These are phyloP conservation scores for Tubulanus polymorphus DNA, from an alignment of 2,888 invertebrate genomes.

Conservation along the genomic window DNA sequence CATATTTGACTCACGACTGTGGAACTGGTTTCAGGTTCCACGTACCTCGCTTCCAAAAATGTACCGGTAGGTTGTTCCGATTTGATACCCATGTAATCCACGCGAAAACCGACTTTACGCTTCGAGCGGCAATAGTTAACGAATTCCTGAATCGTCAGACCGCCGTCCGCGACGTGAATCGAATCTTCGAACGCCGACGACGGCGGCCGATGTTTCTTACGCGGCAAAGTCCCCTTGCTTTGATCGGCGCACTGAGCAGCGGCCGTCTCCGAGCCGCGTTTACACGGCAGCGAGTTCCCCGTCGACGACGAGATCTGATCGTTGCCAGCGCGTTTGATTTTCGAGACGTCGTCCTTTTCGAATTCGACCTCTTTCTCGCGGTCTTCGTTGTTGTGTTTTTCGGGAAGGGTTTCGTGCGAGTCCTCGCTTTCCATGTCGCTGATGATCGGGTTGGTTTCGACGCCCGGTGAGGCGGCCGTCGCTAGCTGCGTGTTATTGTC, in stretches of 20 bases:
- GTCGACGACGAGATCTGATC: neutral
- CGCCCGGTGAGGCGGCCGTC: conserved; percentile 1
- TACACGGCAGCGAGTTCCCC: conserved; percentile 10
- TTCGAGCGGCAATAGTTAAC: conserved; percentile 71
- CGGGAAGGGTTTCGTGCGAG: conserved; percentile 43
- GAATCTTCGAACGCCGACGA: conserved; percentile 33
- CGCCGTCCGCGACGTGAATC: conserved; percentile 42
- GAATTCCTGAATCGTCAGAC: conserved; percentile 68
- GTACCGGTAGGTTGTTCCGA: conserved; percentile 79
- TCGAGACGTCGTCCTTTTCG: conserved; percentile 27
- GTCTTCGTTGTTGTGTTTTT: conserved; percentile 66
- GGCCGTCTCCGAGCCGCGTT: conserved; percentile 10
- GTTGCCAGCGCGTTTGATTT: conserved; percentile 4
- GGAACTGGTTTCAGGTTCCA: no score
- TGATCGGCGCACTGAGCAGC: conserved; percentile 11
- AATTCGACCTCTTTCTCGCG: conserved; percentile 40
- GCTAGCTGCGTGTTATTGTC: conserved; percentile 27
- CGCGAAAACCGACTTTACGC: conserved; percentile 75
- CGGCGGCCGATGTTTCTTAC: conserved; percentile 34
- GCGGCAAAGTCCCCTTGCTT: conserved; percentile 26
- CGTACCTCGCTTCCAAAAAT: conserved; percentile 80
- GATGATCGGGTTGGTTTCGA: conserved; percentile 16
- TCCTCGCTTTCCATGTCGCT: conserved; percentile 43
- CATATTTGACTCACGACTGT: no score
- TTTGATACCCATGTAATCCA: conserved; percentile 85